Evolutionary conservation across 1,140 invertebrate species (phyloP).

Genomic region (Leptoteleia sp.): DNA sequence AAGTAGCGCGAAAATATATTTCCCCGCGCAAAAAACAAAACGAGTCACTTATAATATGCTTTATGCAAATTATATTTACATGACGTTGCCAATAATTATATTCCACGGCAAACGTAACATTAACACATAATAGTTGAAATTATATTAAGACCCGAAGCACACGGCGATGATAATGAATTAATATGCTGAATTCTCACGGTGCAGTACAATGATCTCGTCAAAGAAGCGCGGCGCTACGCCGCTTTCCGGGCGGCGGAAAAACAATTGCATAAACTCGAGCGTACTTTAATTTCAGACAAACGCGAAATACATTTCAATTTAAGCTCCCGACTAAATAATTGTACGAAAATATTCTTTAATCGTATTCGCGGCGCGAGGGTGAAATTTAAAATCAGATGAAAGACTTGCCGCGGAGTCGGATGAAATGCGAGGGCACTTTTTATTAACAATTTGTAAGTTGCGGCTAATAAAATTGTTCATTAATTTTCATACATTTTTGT

Average conservation of each 20-base stretch:
- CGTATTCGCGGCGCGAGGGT: background rate
- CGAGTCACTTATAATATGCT: slow-evolving; percentile 42
- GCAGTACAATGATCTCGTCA: slow-evolving; percentile 58
- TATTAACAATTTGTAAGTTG: too few relatives aligned
- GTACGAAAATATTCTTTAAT: slow-evolving; percentile 19
- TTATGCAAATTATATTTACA: slow-evolving; percentile 61
- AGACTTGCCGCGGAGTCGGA: too few relatives aligned
- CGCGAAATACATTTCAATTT: background rate
- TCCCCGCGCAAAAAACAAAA: slow-evolving; percentile 24
- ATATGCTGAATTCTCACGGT: slow-evolving; percentile 57
- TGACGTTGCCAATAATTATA: slow-evolving; percentile 59
- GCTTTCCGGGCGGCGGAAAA: slow-evolving; percentile 22
- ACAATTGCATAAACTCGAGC: slow-evolving; percentile 13
- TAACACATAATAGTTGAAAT: slow-evolving; percentile 67
- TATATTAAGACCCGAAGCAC: slow-evolving; percentile 53
- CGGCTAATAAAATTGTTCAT: too few relatives aligned
- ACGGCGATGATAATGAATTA: slow-evolving; percentile 63
- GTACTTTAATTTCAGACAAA: slow-evolving; percentile 13
- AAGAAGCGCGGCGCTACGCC: slow-evolving; percentile 30
- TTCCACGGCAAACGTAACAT: slow-evolving; percentile 58
- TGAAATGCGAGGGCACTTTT: too few relatives aligned
- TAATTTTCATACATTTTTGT: too few relatives aligned
- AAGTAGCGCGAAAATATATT: too few relatives aligned
- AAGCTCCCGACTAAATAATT: background rate
- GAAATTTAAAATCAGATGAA: background rate